These are phyloP conservation scores for Micrasema minimum DNA, from an alignment of 1,140 invertebrate genomes.

Conservation along the genomic window DNA sequence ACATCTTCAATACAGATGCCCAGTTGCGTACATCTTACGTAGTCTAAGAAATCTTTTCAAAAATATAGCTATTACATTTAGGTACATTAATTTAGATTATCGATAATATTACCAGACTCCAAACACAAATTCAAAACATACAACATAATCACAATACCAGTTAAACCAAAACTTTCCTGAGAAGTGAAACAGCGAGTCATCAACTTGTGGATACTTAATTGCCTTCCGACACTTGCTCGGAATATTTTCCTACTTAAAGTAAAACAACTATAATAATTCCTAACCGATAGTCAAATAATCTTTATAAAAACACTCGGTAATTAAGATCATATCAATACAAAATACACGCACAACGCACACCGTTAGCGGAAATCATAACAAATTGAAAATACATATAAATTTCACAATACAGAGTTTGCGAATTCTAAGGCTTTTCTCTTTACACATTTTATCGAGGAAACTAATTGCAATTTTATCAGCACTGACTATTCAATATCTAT, in stretches of 20 bases:
- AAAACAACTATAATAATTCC: conserved; percentile 21
- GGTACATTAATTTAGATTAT: conserved; percentile 15
- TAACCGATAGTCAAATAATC: neutral
- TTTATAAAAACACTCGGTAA: conserved; percentile 1
- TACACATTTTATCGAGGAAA: conserved; percentile 7
- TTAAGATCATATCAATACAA: conserved; percentile 33
- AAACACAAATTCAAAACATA: conserved; percentile 7
- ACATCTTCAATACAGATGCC: neutral
- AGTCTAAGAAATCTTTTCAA: conserved; percentile 29
- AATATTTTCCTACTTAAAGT: conserved; percentile 40
- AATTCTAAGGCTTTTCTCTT: conserved; percentile 9
- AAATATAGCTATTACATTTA: conserved; percentile 34
- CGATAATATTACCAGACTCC: neutral
- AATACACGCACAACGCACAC: conserved; percentile 19
- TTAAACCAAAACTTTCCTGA: neutral
- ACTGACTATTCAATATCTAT: conserved; percentile 10
- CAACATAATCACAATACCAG: neutral
- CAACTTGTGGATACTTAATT: no score
- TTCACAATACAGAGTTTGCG: neutral
- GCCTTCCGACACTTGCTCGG: neutral
- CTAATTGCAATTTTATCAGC: conserved; percentile 15
- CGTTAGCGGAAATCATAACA: neutral
- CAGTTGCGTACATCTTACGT: conserved; percentile 21
- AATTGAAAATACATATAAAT: neutral
- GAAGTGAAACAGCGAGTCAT: no score